phyloP scores from a whole-genome alignment of 2,113 vertebrate genomes.

The Peromyscus maniculatus region DNA sequence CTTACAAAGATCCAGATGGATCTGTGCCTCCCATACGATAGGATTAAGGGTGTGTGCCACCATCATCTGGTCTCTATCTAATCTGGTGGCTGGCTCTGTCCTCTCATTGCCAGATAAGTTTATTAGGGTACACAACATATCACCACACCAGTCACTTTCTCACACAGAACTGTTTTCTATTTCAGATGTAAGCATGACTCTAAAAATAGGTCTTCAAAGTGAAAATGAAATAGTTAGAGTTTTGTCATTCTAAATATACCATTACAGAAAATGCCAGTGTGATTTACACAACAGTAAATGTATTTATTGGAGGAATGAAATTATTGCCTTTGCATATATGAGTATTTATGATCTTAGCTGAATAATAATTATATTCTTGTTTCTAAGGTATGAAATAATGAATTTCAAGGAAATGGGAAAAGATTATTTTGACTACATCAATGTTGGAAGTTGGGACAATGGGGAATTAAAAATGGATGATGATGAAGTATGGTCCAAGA shows the following conservation, averaged over 20 bases:
- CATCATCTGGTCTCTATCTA: no score
- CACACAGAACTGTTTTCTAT: conserved; percentile 68
- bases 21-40: no score
- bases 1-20: no score
- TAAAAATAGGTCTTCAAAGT: conserved; percentile 13
- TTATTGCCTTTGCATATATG: not conserved
- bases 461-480: conserved; percentile 97
- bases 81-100: no score
- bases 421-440: conserved; percentile 98
- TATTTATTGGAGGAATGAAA: not conserved
- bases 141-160: not conserved
- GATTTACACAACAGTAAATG: not conserved
- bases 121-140: no score
- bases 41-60: no score
- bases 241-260: conserved; percentile 14
- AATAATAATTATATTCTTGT: conserved; percentile 76
- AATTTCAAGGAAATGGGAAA: conserved; percentile 99
- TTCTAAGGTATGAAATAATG: conserved; percentile 98
- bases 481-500: conserved; percentile 96
- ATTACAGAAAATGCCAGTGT: conserved; percentile 35
- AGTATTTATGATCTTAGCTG: conserved; percentile 35
- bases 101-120: no score
- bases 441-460: conserved; percentile 98
- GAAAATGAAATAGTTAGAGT: conserved; percentile 17
- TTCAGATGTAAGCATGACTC: conserved; percentile 57